Evolutionary conservation across 1,140 invertebrate genomes (phyloP).

Genomic region (Nephila pilipes): DNA sequence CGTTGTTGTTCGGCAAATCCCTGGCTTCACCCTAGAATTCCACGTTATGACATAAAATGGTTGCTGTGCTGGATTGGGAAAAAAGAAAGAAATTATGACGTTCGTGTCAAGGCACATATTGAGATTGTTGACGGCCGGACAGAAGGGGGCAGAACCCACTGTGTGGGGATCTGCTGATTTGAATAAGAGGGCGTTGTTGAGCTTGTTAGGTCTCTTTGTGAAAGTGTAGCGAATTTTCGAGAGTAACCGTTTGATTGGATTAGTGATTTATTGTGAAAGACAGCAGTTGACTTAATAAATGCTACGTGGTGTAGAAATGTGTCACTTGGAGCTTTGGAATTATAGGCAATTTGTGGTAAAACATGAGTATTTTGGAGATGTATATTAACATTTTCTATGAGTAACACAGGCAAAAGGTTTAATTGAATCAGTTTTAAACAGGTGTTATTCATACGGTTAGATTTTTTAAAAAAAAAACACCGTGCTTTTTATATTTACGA

Average conservation of each 20-base stretch:
- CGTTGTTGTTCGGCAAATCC: slow-evolving; percentile 44
- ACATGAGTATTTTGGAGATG: neutral
- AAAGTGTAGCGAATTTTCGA: slow-evolving; percentile 44
- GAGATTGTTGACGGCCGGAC: slow-evolving; percentile 67
- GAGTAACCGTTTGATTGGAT: slow-evolving; percentile 65
- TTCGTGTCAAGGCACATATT: slow-evolving; percentile 63
- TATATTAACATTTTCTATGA: neutral
- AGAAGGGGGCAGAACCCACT: slow-evolving; percentile 31
- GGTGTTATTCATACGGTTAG: no score
- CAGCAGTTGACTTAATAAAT: slow-evolving; percentile 50
- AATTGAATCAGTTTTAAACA: no score
- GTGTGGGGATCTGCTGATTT: slow-evolving; percentile 7
- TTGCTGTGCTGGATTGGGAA: neutral
- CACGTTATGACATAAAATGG: slow-evolving; percentile 54
- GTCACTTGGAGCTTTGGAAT: neutral
- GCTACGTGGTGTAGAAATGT: neutral
- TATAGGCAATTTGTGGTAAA: neutral
- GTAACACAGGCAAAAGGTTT: no score
- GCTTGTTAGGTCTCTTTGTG: slow-evolving; percentile 56
- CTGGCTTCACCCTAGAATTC: slow-evolving; percentile 51
- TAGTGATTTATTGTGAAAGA: slow-evolving; percentile 42
- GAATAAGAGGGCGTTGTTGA: slow-evolving; percentile 53
- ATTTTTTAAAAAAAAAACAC: no score
- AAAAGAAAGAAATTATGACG: slow-evolving; percentile 66
- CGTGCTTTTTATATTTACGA: no score